Conservation (phyloP, 2,797 vertebrate genomes). For the Mus caroli region DNA sequence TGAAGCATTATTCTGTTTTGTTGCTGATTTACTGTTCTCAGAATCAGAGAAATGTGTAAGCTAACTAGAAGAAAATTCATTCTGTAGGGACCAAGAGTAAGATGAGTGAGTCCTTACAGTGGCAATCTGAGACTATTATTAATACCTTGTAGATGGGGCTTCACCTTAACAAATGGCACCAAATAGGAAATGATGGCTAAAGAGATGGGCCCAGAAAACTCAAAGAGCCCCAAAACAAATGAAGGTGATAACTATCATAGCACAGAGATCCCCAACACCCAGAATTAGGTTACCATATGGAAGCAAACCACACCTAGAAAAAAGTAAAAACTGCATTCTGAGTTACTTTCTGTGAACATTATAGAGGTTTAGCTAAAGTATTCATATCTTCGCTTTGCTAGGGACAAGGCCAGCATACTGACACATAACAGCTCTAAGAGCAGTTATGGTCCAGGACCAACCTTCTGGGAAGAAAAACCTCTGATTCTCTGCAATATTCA, state of each 20-base stretch:
- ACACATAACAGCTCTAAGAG: not conserved
- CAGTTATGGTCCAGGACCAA: not conserved
- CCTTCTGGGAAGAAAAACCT: not conserved
- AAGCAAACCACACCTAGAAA: slow-evolving; percentile 32
- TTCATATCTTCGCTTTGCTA: not conserved
- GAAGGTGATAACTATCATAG: not conserved
- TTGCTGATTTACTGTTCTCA: slow-evolving; percentile 31
- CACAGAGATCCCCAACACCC: not conserved
- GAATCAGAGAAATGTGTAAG: slow-evolving; percentile 71
- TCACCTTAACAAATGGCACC: slow-evolving; percentile 36
- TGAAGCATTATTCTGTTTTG: slow-evolving; percentile 38
- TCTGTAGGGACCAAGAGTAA: slow-evolving; percentile 49
- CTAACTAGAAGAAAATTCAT: slow-evolving; percentile 69
- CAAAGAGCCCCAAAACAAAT: slow-evolving; percentile 51
- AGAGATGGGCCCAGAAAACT: slow-evolving; percentile 31
- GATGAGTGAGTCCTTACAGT: slow-evolving; percentile 36
- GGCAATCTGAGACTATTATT: slow-evolving; percentile 55
- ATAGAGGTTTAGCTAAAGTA: not conserved
- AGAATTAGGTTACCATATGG: slow-evolving; percentile 11
- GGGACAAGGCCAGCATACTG: not conserved
- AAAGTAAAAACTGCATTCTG: slow-evolving; percentile 33
- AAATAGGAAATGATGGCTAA: slow-evolving; percentile 10
- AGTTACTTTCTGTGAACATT: not conserved
- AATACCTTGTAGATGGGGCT: not conserved
- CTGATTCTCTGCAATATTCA: not conserved